A percentile compares a stretch with the other conserved stretches of the same genome.
phyloP scores from a whole-genome alignment of 1,140 invertebrate species.

The Sycophaga agraensis region DNA sequence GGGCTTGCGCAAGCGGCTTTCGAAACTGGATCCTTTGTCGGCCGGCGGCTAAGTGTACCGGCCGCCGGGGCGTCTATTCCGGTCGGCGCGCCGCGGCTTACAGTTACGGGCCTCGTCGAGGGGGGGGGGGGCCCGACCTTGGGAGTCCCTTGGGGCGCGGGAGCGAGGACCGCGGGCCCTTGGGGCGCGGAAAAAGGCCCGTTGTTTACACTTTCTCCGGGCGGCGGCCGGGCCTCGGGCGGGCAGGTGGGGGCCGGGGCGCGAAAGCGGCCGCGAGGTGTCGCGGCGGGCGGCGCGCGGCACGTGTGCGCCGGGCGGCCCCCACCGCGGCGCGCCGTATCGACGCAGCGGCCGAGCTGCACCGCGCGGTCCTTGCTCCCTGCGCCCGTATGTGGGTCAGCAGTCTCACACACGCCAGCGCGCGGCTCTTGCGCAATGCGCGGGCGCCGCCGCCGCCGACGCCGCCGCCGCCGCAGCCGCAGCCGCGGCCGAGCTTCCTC shows the following conservation, averaged over 20 bases:
- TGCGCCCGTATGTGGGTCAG: constrained; percentile 57
- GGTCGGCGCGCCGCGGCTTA: background rate
- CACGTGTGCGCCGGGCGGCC: too few species aligned
- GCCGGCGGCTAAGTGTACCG: too few species aligned
- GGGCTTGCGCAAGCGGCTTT: too few species aligned
- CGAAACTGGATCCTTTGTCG: too few species aligned
- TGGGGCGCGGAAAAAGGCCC: too few species aligned
- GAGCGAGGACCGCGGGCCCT: constrained; percentile 6
- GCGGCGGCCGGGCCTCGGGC: background rate
- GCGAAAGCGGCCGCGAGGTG: background rate
- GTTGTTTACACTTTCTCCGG: too few species aligned
- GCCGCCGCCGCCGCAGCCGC: constrained; percentile 53
- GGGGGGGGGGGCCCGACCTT: too few species aligned
- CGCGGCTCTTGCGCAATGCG: too few species aligned
- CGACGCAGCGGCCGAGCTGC: too few species aligned
- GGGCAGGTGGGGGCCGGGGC: background rate
- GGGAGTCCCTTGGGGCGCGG: constrained; percentile 36
- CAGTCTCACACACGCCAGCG: constrained; percentile 57
- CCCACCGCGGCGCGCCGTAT: too few species aligned
- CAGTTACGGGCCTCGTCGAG: background rate
- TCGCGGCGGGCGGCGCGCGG: background rate
- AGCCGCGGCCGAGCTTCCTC: too few species aligned
- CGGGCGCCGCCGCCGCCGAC: too few species aligned
- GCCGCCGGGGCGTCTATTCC: background rate
- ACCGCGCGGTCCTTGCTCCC: constrained; percentile 58